phyloP scores from a whole-genome alignment of 1,140 invertebrate species.

The Gryllus bimaculatus region DNA sequence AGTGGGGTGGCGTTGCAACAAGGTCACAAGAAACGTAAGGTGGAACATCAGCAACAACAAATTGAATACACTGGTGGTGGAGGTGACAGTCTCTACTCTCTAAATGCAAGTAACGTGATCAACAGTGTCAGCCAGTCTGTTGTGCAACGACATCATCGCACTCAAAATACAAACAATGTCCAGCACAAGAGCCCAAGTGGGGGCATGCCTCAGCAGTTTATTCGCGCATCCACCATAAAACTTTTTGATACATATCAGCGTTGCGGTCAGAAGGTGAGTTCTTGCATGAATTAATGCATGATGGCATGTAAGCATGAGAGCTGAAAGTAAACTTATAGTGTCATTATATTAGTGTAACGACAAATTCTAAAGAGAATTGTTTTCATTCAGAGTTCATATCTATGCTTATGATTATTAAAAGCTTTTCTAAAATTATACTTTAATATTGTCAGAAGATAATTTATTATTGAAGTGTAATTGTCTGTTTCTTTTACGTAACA shows the following conservation, averaged over 20 bases:
- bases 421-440: too few relatives aligned
- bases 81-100: slow-evolving; percentile 21
- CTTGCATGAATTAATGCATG: background rate
- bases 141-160: slow-evolving; percentile 24
- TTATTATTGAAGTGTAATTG: too few relatives aligned
- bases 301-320: too few relatives aligned
- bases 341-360: too few relatives aligned
- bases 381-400: too few relatives aligned
- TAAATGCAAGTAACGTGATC: slow-evolving; percentile 19
- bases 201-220: slow-evolving; percentile 44
- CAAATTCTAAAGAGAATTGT: too few relatives aligned
- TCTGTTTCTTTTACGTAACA: too few relatives aligned
- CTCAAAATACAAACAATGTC: slow-evolving; percentile 23
- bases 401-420: too few relatives aligned
- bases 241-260: slow-evolving; percentile 60
- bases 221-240: slow-evolving; percentile 61
- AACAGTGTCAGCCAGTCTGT: slow-evolving; percentile 21
- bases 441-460: too few relatives aligned
- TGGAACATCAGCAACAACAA: slow-evolving; percentile 35
- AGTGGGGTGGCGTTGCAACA: slow-evolving; percentile 31
- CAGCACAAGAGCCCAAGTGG: slow-evolving; percentile 28
- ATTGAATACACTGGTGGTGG: slow-evolving; percentile 25
- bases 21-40: slow-evolving; percentile 46
- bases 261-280: slow-evolving; percentile 53
- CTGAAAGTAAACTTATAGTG: too few relatives aligned